A percentile compares a stretch with the other conserved stretches of the same genome.
These are phyloP conservation scores for Noctua pronuba DNA, from an alignment of 2,888 invertebrate genomes.

Conservation along the genomic window DNA sequence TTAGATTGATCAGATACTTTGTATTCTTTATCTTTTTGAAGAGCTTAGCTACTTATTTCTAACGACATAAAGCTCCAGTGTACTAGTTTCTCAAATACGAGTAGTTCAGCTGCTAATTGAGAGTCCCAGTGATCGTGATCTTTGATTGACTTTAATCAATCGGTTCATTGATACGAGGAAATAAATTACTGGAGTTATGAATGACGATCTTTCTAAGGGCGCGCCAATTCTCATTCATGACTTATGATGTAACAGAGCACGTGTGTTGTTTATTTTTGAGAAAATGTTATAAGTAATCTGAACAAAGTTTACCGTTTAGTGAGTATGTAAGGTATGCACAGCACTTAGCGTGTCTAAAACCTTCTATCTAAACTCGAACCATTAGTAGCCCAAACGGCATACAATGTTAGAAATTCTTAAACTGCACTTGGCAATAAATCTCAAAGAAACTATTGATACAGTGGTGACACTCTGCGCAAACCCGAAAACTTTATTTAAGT, in stretches of 20 bases:
- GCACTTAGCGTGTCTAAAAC: not conserved
- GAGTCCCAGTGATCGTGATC: conserved; percentile 62
- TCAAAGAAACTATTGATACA: conserved; percentile 48
- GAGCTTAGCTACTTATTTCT: conserved; percentile 6
- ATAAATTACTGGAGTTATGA: conserved; percentile 55
- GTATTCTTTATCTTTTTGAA: conserved; percentile 38
- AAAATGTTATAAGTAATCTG: not conserved
- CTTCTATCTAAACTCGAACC: not conserved
- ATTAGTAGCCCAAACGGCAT: conserved; percentile 31
- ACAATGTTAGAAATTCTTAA: conserved; percentile 40
- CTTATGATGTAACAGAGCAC: conserved; percentile 10
- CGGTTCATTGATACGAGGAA: conserved; percentile 61
- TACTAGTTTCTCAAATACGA: conserved; percentile 30
- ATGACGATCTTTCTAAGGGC: conserved; percentile 50
- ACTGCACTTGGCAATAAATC: conserved; percentile 48
- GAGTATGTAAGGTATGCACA: not conserved
- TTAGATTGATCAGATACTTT: conserved; percentile 51
- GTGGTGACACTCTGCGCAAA: conserved; percentile 39
- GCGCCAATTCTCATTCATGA: conserved; percentile 41
- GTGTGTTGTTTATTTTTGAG: not conserved
- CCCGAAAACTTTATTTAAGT: conserved; percentile 30
- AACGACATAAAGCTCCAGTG: not conserved
- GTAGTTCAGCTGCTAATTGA: conserved; percentile 54
- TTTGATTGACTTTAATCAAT: conserved; percentile 69
- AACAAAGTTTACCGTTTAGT: not conserved